Percentiles rank a stretch among this genome's conserved stretches.
Evolutionary conservation across 2,888 invertebrate genomes (phyloP).

Genomic region (Craniophora ligustri): DNA sequence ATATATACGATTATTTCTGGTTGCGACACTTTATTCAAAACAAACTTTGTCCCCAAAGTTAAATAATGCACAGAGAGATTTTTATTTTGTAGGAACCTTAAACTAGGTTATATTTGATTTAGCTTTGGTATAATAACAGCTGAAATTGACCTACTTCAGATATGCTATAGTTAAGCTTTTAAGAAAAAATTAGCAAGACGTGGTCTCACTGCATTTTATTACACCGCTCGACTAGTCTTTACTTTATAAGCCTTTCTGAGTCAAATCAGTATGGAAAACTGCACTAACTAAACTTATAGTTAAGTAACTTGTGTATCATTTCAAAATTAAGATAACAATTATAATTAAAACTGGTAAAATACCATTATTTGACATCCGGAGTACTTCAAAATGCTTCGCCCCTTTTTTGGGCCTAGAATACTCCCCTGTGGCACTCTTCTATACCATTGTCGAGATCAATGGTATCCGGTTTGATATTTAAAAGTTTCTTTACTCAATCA

Average conservation of each 20-base stretch:
- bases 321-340: too few relatives aligned
- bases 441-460: too few relatives aligned
- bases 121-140: background rate
- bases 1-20: constrained; percentile 17
- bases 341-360: too few relatives aligned
- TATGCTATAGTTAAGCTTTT: background rate
- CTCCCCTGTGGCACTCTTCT: constrained; percentile 3
- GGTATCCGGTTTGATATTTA: too few relatives aligned
- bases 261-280: too few relatives aligned
- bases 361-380: too few relatives aligned
- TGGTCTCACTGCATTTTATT: background rate
- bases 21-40: constrained; percentile 1
- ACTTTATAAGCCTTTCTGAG: too few relatives aligned
- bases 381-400: background rate
- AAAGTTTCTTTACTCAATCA: background rate
- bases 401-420: background rate
- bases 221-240: background rate
- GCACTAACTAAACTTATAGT: too few relatives aligned
- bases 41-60: background rate
- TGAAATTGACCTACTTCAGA: background rate
- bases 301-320: background rate
- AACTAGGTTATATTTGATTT: too few relatives aligned
- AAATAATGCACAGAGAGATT: too few relatives aligned
- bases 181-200: background rate
- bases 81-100: too few relatives aligned